Percentiles rank a stretch among this genome's conserved stretches.
phyloP scores from a whole-genome alignment of 2,797 vertebrate species.

The Tiaroga cobitis region DNA sequence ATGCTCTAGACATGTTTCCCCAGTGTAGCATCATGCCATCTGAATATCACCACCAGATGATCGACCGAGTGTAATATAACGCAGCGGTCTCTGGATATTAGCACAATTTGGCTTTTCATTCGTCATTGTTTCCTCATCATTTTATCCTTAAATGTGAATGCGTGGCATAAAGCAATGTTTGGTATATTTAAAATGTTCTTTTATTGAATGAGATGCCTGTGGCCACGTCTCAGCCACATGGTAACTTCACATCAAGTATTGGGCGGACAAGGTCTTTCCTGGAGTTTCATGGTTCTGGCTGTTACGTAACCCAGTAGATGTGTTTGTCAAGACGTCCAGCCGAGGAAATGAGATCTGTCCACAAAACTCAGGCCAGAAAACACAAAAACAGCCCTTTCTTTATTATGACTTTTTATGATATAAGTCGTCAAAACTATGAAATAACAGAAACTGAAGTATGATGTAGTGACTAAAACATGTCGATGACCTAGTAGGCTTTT shows the following conservation, averaged over 20 bases:
- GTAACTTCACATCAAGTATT: constrained; percentile 35
- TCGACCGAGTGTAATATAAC: neutral
- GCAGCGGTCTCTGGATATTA: neutral
- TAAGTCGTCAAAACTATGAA: constrained; percentile 4
- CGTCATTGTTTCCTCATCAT: constrained; percentile 23
- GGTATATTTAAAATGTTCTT: neutral
- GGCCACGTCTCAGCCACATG: neutral
- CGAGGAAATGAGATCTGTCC: constrained; percentile 42
- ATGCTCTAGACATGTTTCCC: neutral
- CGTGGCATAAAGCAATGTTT: neutral
- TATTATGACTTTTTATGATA: neutral
- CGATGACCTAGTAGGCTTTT: neutral
- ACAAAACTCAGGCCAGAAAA: constrained; percentile 22
- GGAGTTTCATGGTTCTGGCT: neutral
- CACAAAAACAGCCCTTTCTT: constrained; percentile 7
- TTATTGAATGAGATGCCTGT: constrained; percentile 10
- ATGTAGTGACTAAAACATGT: neutral
- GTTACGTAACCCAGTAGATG: constrained; percentile 30
- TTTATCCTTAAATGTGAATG: neutral
- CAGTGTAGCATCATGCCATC: constrained; percentile 9
- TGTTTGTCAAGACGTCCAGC: constrained; percentile 12
- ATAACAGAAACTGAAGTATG: neutral
- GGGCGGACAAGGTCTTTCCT: constrained; percentile 27
- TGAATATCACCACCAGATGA: constrained; percentile 15
- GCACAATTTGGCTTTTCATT: neutral